Conservation (phyloP, 2,888 invertebrate species). For the Eustalomyia histrio region DNA sequence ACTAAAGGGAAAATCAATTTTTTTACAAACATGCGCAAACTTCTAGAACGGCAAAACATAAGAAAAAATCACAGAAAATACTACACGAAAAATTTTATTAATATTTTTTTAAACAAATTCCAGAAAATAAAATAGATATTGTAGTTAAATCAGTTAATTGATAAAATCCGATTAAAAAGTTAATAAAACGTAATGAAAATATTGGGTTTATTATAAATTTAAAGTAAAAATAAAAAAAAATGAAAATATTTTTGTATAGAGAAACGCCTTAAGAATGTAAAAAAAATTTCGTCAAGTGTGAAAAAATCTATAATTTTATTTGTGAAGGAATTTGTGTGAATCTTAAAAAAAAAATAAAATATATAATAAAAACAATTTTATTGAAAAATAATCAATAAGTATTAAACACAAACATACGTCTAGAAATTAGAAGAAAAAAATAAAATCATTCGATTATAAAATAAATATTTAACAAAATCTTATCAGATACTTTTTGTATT, state of each 20-base stretch:
- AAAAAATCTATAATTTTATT: slow-evolving; percentile 47
- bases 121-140: slow-evolving; percentile 3
- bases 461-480: not conserved
- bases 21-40: slow-evolving; percentile 61
- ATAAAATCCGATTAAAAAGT: not conserved
- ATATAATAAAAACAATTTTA: not conserved
- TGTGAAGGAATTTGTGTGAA: slow-evolving; percentile 33
- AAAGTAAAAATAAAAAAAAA: not conserved
- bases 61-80: slow-evolving; percentile 50
- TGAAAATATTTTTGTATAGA: slow-evolving; percentile 50
- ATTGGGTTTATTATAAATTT: not conserved
- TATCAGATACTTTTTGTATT: not conserved
- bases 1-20: slow-evolving; percentile 62
- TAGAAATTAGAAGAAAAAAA: slow-evolving; percentile 8
- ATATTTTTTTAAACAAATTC: slow-evolving; percentile 21
- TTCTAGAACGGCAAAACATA: slow-evolving; percentile 40
- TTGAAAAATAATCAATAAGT: not conserved
- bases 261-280: slow-evolving; percentile 62
- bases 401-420: not conserved
- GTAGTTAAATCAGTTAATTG: not conserved
- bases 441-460: not conserved
- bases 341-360: not conserved
- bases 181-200: not conserved
- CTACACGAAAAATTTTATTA: slow-evolving; percentile 15
- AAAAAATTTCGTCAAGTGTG: slow-evolving; percentile 37